Base-by-base conservation (phyloP, 2,888 invertebrate genomes). In the Eulithis testata region DNA sequence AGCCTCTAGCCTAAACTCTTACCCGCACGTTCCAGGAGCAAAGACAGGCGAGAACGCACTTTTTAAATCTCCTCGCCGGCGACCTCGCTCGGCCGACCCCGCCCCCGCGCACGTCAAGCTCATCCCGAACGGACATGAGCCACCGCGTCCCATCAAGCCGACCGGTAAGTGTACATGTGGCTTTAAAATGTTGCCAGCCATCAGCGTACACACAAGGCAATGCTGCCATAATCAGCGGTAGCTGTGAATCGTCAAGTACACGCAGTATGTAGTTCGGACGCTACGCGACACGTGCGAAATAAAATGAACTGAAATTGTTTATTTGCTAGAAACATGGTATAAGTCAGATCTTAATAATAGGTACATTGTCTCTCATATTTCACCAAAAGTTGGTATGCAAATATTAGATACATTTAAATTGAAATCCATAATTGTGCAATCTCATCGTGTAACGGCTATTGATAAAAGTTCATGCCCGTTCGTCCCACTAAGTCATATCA, bases 51-150 rank as follows among this genome's bases (percentile, higher is more conserved):
- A 86, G n/a, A 84, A 86, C 54, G 78, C 93, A 60, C 95, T 95
- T 80, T 96, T 95, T 89, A 93, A 94, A 73, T 97, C 97, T 58
- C 97, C 97, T 36, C 96, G 97, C 80, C 95, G 97, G 73, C 96
- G 96, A 78, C 95, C 96, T 55, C 94, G 95, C 81, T 95, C 95
- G 14, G 94, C 95, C 47, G 94, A 95, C 77, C 94, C 94, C 0
- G 91, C 83, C 68, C 84, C 83, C 1, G 81, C 86, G 65, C 84
- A 79, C 61, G 75, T 69, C 64, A 85, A 85, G 69, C 87, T 83
- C 69, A 75, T 88, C 62, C 82, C 86, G 71, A 89, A 91, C 76
- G 90, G 90, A 85, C 94, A 95, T 71, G 89, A 95, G 88, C 94
- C 95, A 85, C 96, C 96, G 85, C 94, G 96, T 82, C 96, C 96